Base-by-base conservation (phyloP, 2,113 vertebrate species). In the Saguinus imperator region DNA sequence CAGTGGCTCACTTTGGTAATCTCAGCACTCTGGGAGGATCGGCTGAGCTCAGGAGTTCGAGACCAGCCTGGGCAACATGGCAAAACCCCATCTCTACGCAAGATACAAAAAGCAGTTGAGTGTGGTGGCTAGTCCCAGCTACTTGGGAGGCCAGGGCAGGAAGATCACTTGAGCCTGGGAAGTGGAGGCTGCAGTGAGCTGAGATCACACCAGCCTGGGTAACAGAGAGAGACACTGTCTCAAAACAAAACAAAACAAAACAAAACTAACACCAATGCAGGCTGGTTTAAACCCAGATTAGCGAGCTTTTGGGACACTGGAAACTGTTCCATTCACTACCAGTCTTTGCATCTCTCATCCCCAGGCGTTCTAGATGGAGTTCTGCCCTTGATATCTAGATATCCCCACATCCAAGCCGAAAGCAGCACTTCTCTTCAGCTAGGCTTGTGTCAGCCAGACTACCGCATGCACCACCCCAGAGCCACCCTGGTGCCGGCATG, bases 271-370 rank as follows among this genome's bases (percentile, higher is more conserved):
- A 72, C n/a, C 81, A 92, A 6, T 10, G 55, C 48, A 50, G 68
- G 91, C 75, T 64, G 87, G 64, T 90, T 84, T 87, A 72, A 73
- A 95, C 37, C 43, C 82, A 85, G 64, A 76, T 48, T 70, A 76
- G 57, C 35, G 89, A 58, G 68, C 12, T 40, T 48, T 92, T n/a
- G 83, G 83, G 86, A 90, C 35, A 90, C 55, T 55, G 85, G 76
- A 89, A 80, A 77, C 45, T 75, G 52, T 68, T 25, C 27, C 35
- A 37, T 35, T 87, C 50, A 81, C 64, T 57, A 57, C 16, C 29
- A 48, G 76, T 23, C 40, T 58, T 70, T 73, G 45, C 21, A 27
- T 76, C 20, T 93, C 82, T 91, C 25, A 52, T 29, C 50, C 25
- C 45, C 7, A 17, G 61, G 21, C 57, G n/a, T 61, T 80, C 43